Evolutionary conservation across 2,113 vertebrate species (phyloP).

Genomic region (Coracopsis vasa): DNA sequence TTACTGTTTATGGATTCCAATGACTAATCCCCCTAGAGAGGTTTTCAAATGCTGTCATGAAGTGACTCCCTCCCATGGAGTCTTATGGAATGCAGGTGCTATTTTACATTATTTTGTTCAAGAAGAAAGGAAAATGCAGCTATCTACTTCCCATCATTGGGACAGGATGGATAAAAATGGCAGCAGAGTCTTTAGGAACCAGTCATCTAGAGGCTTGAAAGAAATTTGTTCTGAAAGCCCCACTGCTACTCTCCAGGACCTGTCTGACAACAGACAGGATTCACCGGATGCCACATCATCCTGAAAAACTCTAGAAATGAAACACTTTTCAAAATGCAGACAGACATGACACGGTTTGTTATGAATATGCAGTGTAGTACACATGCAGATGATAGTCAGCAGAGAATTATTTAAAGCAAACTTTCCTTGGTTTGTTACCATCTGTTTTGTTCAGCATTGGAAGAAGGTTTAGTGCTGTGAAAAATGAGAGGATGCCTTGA

Average conservation of each 20-base stretch:
- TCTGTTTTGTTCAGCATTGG: neutral
- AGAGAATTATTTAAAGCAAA: neutral
- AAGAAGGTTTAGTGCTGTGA: neutral
- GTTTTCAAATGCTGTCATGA: neutral
- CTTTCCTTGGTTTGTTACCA: neutral
- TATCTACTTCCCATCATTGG: neutral
- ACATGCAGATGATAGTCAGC: conserved; percentile 6
- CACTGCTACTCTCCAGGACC: neutral
- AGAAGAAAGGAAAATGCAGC: neutral
- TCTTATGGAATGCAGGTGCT: neutral
- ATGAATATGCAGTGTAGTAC: neutral
- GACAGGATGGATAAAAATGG: neutral
- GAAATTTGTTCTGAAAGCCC: neutral
- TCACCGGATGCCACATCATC: neutral
- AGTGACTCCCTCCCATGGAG: neutral
- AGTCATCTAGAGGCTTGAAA: neutral
- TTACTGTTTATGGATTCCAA: neutral
- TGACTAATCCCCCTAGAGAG: neutral
- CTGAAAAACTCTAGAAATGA: neutral
- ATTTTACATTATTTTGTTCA: neutral
- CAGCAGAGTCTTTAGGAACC: neutral
- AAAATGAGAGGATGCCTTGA: conserved; percentile 11
- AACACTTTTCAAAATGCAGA: neutral
- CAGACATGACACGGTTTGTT: neutral
- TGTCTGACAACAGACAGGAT: neutral